A percentile compares a stretch with the other conserved stretches of the same genome.
Conservation (phyloP, 2,888 invertebrate genomes). For the Schizaphis graminum region DNA sequence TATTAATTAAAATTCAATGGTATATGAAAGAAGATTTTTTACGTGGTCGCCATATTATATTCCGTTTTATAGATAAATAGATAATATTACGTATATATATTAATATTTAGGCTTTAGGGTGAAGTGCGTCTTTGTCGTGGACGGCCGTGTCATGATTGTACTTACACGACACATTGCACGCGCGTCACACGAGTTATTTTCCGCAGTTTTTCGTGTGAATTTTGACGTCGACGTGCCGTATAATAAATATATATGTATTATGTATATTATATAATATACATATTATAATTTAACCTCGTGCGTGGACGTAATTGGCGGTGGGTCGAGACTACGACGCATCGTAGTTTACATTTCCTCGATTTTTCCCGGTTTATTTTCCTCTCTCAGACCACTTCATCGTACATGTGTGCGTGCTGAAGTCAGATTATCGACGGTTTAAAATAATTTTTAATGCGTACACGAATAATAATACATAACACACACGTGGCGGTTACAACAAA, state of each 20-base stretch:
- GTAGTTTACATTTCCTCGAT: not conserved
- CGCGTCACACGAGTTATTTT: not conserved
- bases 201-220: not conserved
- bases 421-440: constrained; percentile 9
- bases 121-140: not conserved
- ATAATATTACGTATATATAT: not conserved
- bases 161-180: not conserved
- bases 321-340: not conserved
- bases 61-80: not conserved
- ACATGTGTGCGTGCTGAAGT: not conserved
- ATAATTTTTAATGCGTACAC: constrained; percentile 2
- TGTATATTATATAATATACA: not conserved
- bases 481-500: not conserved
- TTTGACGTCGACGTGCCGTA: not conserved
- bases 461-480: not conserved
- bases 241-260: not conserved
- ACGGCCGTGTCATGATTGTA: not conserved
- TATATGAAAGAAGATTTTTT: no score
- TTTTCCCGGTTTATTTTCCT: not conserved
- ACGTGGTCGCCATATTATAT: not conserved
- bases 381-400: not conserved
- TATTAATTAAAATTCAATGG: no score
- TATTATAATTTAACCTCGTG: not conserved
- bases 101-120: not conserved
- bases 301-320: not conserved